Percentiles rank a stretch among this genome's conserved stretches.
Conservation (phyloP, 2,797 vertebrate species). For the Sitta carolinensis region DNA sequence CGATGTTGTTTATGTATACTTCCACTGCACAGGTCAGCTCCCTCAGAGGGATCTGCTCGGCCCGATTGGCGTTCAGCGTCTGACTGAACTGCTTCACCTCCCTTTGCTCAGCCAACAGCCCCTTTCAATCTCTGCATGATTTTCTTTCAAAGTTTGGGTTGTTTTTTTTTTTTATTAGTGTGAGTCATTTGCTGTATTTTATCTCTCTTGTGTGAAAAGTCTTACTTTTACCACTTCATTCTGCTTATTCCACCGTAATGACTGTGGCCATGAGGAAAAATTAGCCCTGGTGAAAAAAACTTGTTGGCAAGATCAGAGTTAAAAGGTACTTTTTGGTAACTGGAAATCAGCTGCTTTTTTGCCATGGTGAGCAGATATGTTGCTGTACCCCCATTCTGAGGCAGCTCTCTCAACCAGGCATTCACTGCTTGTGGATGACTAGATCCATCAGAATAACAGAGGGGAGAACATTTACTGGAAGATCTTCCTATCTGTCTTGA, state of each 20-base stretch:
- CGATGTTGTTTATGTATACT: accelerated
- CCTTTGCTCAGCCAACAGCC: neutral
- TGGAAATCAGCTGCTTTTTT: neutral
- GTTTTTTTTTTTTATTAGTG: neutral
- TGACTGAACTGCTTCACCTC: neutral
- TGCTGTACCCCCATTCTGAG: neutral
- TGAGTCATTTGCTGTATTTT: neutral
- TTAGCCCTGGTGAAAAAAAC: neutral
- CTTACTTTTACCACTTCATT: neutral
- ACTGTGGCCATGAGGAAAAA: neutral
- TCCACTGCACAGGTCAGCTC: too few relatives aligned
- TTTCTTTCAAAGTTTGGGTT: neutral
- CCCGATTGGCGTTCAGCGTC: neutral
- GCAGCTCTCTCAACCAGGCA: neutral
- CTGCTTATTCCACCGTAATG: neutral
- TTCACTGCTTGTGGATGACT: neutral
- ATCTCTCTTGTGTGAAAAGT: neutral
- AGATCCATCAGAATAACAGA: neutral
- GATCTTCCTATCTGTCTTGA: accelerated
- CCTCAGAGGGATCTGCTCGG: neutral
- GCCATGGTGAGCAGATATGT: neutral
- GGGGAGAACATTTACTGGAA: neutral
- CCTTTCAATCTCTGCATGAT: neutral
- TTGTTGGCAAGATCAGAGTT: neutral
- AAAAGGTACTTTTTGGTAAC: neutral